Evolutionary conservation across 2,888 invertebrate species (phyloP).

Genomic region (Tolmerus cingulatus): DNA sequence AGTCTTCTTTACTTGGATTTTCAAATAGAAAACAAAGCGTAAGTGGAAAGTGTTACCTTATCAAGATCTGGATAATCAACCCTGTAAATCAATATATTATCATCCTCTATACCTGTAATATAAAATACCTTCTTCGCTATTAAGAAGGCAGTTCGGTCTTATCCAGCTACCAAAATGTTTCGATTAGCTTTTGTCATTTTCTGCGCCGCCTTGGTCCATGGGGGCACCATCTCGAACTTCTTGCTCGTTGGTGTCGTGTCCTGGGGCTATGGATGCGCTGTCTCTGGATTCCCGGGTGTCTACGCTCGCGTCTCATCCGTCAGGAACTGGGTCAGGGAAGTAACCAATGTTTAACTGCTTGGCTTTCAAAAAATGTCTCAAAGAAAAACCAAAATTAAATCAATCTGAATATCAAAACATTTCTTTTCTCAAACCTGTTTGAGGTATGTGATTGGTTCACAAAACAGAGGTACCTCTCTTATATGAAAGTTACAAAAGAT

Average conservation of each 20-base stretch:
- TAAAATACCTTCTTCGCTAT: not conserved
- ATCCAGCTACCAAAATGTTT: not conserved
- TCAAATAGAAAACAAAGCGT: not conserved
- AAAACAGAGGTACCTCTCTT: not conserved
- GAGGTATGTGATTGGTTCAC: not conserved
- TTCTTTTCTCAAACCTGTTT: not conserved
- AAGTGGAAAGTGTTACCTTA: not conserved
- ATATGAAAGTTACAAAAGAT: too few relatives aligned
- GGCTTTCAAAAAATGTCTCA: not conserved
- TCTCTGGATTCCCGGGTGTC: constrained; percentile 58
- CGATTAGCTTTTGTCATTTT: not conserved
- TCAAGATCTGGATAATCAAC: not conserved
- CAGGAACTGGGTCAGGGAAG: constrained; percentile 51
- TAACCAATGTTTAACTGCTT: not conserved
- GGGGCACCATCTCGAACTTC: not conserved
- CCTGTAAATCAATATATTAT: not conserved
- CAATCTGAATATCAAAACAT: not conserved
- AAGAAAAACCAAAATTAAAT: not conserved
- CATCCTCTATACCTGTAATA: not conserved
- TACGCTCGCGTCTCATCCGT: constrained; percentile 56
- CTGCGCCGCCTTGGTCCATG: not conserved
- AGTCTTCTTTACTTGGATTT: not conserved
- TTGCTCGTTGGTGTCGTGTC: constrained; percentile 59
- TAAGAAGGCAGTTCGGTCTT: not conserved
- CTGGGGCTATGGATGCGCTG: constrained; percentile 60